Conservation (phyloP, 2,888 invertebrate genomes). For the Acrobeloides nanus region DNA sequence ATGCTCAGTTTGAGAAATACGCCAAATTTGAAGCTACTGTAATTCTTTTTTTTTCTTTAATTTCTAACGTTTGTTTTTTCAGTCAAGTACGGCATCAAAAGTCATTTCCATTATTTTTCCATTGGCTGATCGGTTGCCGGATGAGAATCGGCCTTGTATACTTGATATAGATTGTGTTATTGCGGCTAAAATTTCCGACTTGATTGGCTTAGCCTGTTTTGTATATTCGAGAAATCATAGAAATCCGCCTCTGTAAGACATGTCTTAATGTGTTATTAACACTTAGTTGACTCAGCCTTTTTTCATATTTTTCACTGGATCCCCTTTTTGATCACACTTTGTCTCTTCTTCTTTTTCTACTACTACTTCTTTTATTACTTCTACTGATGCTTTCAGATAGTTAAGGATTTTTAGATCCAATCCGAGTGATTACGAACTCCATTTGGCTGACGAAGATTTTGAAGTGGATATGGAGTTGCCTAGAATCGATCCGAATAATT, state of each 20-base stretch:
- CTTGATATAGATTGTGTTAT: constrained; percentile 10
- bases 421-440: constrained; percentile 17
- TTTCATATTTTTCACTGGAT: too few species aligned
- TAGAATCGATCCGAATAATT: constrained; percentile 16
- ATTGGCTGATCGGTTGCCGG: constrained; percentile 8
- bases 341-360: too few species aligned
- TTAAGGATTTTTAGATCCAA: constrained; percentile 18
- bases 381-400: too few species aligned
- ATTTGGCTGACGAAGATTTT: constrained; percentile 21
- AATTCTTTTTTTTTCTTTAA: not conserved
- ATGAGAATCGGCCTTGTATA: not conserved
- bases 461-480: constrained; percentile 24
- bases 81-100: not conserved
- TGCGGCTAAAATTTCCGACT: constrained; percentile 9
- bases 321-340: too few species aligned
- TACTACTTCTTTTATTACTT: too few species aligned
- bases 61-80: not conserved
- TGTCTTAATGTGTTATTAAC: too few species aligned
- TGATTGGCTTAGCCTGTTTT: constrained; percentile 21
- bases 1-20: constrained; percentile 10
- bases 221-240: too few species aligned
- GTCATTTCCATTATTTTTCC: constrained; percentile 22
- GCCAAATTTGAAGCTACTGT: constrained; percentile 25
- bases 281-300: too few species aligned
- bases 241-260: too few species aligned